phyloP scores from a whole-genome alignment of 2,888 invertebrate species.

The Oithona nana region DNA sequence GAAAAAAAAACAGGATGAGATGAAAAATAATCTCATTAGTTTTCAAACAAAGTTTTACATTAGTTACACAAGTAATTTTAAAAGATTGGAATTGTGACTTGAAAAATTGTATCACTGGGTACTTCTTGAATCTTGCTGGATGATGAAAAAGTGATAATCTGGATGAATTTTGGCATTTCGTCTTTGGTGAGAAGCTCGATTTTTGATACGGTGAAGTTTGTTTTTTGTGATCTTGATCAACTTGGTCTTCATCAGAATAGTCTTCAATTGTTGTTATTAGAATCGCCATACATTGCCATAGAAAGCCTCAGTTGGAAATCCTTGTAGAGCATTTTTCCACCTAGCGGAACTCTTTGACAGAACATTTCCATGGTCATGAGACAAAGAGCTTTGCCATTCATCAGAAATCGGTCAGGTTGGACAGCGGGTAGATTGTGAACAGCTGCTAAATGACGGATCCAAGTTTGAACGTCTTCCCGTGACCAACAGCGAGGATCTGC shows the following conservation, averaged over 20 bases:
- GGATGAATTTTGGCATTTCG: background rate
- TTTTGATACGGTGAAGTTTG: too few species aligned
- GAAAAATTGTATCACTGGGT: background rate
- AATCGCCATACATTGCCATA: conserved; percentile 38
- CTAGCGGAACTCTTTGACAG: conserved; percentile 44
- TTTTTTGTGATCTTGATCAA: too few species aligned
- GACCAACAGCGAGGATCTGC: conserved; percentile 52
- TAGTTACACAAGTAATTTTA: background rate
- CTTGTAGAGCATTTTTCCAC: conserved; percentile 46
- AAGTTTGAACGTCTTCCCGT: conserved; percentile 45
- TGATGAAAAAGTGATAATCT: background rate
- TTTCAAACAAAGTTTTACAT: background rate
- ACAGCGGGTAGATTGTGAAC: conserved; percentile 39
- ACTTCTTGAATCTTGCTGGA: too few species aligned
- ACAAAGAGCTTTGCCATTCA: conserved; percentile 61
- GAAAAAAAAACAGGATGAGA: too few species aligned
- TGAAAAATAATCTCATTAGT: too few species aligned
- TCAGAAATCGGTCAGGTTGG: conserved; percentile 43
- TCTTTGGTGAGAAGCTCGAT: background rate
- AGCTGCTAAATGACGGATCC: conserved; percentile 40
- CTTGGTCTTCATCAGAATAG: too few species aligned
- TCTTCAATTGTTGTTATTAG: background rate
- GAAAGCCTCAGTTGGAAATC: conserved; percentile 48
- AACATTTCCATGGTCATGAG: conserved; percentile 59
- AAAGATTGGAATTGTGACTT: background rate